phyloP scores from a whole-genome alignment of 64 coral and sea anemone species.

The Astreopora myriophthalma region DNA sequence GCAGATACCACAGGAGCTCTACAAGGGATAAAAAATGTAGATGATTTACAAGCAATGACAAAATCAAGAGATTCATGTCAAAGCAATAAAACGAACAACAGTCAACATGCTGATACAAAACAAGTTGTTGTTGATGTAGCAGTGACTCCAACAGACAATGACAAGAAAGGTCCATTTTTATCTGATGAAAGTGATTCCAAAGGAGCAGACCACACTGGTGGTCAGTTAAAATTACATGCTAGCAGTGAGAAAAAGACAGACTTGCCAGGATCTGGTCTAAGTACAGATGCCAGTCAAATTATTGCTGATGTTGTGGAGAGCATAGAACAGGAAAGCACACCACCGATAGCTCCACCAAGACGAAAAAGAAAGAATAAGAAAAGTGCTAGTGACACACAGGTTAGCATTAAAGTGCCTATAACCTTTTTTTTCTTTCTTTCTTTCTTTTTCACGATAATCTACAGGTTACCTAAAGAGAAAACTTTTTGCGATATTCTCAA shows the following conservation, averaged over 20 bases:
- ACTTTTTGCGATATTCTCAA: too few species aligned
- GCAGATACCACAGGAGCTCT: not conserved
- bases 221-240: not conserved
- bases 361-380: conserved; percentile 92
- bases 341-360: conserved; percentile 86
- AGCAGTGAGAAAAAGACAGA: not conserved
- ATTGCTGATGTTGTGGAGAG: conserved; percentile 22
- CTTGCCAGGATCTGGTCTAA: not conserved
- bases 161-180: not conserved
- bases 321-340: conserved; percentile 60
- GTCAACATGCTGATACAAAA: not conserved
- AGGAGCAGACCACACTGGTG: not conserved
- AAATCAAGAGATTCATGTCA: not conserved
- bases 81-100: not conserved
- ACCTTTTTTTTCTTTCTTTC: too few species aligned
- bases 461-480: too few species aligned
- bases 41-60: not conserved
- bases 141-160: not conserved
- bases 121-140: not conserved
- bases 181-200: not conserved
- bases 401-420: not conserved
- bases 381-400: conserved; percentile 4
- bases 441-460: too few species aligned
- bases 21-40: not conserved
- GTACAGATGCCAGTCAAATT: conserved; percentile 8